These are phyloP conservation scores for Operophtera brumata DNA, from an alignment of 2,888 invertebrate genomes.

Conservation along the genomic window DNA sequence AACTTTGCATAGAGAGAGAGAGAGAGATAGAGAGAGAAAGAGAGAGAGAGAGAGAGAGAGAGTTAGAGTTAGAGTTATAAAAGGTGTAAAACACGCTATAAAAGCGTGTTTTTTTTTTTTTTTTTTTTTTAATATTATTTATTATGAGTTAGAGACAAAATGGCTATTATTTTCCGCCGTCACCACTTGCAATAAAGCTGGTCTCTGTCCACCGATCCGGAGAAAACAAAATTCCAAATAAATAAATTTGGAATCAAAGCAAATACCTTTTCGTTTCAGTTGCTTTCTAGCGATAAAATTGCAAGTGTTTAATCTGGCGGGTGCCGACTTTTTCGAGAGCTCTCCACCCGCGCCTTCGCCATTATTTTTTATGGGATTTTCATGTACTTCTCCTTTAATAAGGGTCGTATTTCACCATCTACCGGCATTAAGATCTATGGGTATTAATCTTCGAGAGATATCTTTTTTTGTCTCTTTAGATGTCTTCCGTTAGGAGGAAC, in stretches of 20 bases:
- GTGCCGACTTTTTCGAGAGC: conserved; percentile 38
- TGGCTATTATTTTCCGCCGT: too few relatives aligned
- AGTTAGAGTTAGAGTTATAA: too few relatives aligned
- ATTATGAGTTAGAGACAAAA: too few relatives aligned
- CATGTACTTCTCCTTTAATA: conserved; percentile 46
- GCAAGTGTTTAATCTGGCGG: conserved; percentile 36
- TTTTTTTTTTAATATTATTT: background rate
- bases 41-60: too few relatives aligned
- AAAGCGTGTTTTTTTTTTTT: background rate
- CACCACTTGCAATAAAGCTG: too few relatives aligned
- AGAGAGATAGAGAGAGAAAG: too few relatives aligned
- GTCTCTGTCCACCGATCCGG: too few relatives aligned
- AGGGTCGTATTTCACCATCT: conserved; percentile 50
- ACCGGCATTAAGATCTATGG: conserved; percentile 49
- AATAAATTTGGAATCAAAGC: background rate
- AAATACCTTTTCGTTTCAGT: background rate
- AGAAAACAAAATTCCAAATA: background rate
- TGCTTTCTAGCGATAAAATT: background rate
- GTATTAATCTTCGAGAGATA: conserved; percentile 29
- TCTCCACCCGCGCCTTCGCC: conserved; percentile 30
- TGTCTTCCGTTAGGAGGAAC: background rate
- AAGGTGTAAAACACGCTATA: too few relatives aligned
- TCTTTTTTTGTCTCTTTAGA: conserved; percentile 27
- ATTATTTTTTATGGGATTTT: conserved; percentile 55
- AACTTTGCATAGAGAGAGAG: too few relatives aligned